A percentile compares a stretch with the other conserved stretches of the same genome.
phyloP scores from a whole-genome alignment of 2,888 invertebrate species.

The Cheilosia vulpina region DNA sequence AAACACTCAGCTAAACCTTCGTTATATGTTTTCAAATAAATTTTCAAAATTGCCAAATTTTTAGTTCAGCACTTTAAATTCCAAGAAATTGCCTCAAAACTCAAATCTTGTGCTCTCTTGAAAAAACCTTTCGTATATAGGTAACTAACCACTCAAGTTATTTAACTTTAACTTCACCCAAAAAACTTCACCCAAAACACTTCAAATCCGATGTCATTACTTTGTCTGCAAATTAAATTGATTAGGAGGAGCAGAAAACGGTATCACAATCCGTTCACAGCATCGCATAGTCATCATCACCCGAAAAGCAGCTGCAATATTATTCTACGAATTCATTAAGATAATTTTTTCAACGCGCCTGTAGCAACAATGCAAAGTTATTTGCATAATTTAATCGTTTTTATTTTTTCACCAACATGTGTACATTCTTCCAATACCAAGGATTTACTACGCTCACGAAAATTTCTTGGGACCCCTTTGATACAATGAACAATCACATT shows the following conservation, averaged over 20 bases:
- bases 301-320: constrained; percentile 58
- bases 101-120: too few relatives aligned
- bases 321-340: constrained; percentile 65
- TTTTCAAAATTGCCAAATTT: too few relatives aligned
- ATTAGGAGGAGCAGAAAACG: constrained; percentile 46
- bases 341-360: constrained; percentile 74
- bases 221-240: constrained; percentile 50
- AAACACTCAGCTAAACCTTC: too few relatives aligned
- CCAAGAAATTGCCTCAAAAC: too few relatives aligned
- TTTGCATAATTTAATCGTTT: constrained; percentile 75
- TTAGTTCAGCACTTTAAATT: too few relatives aligned
- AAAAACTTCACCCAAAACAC: constrained; percentile 8
- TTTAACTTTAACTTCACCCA: too few relatives aligned
- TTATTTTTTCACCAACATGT: constrained; percentile 39
- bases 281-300: constrained; percentile 24
- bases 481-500: constrained; percentile 64
- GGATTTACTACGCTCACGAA: constrained; percentile 52
- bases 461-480: constrained; percentile 71
- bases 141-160: too few relatives aligned
- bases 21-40: too few relatives aligned
- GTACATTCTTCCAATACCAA: constrained; percentile 51
- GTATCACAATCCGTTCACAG: constrained; percentile 31
- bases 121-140: too few relatives aligned
- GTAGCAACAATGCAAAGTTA: constrained; percentile 68
- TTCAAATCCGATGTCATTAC: constrained; percentile 18